Conservation (phyloP, 2,797 vertebrate genomes). For the Sebastes oblongus region DNA sequence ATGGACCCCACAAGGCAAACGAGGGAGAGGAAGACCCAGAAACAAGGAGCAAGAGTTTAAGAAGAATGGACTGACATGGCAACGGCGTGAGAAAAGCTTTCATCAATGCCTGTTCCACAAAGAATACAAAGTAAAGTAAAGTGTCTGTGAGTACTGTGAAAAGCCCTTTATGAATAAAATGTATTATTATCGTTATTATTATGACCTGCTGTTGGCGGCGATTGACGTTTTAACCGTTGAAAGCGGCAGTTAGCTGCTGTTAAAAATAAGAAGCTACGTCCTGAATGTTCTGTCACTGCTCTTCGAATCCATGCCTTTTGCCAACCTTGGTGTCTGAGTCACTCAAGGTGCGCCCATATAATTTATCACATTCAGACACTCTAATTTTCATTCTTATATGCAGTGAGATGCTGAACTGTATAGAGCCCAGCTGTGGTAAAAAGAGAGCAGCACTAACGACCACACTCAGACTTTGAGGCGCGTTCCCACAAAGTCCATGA, state of each 20-base stretch:
- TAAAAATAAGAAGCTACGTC: not conserved
- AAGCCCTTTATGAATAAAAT: not conserved
- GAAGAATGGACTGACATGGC: not conserved
- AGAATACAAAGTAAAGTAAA: not conserved
- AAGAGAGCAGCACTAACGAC: too few relatives aligned
- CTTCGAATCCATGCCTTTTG: not conserved
- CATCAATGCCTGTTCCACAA: not conserved
- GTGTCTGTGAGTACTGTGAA: not conserved
- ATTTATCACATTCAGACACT: not conserved
- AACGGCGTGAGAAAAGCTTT: not conserved
- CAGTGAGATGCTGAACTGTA: not conserved
- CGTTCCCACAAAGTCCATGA: not conserved
- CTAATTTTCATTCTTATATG: not conserved
- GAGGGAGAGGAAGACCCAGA: not conserved
- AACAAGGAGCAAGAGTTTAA: not conserved
- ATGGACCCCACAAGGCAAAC: not conserved
- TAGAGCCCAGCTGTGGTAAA: not conserved
- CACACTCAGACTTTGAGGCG: not conserved
- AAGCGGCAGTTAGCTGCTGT: not conserved
- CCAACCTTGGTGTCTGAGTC: not conserved
- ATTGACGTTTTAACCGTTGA: not conserved
- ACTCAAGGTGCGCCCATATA: not conserved
- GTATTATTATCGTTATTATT: not conserved
- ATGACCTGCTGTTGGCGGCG: not conserved
- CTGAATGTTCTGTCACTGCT: not conserved